Evolutionary conservation across 1,140 invertebrate species (phyloP).

Genomic region (Kradibia gibbosae): DNA sequence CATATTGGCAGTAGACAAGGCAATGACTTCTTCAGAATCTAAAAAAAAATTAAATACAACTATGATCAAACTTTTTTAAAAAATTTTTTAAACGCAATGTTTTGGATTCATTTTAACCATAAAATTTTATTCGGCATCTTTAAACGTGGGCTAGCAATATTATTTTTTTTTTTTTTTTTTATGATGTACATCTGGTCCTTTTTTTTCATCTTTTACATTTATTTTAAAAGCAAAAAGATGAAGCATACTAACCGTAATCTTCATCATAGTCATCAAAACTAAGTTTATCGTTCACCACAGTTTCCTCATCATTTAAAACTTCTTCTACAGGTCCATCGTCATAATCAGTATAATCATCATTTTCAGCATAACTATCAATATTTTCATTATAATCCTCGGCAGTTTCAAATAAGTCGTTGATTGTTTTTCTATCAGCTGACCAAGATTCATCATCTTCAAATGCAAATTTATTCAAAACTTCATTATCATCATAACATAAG

Average conservation of each 20-base stretch:
- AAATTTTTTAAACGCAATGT: too few species aligned
- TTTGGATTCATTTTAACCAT: too few species aligned
- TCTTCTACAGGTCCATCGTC: neutral
- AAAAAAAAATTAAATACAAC: neutral
- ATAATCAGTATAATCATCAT: neutral
- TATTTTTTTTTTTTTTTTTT: too few species aligned
- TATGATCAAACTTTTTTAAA: neutral
- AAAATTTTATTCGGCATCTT: too few species aligned
- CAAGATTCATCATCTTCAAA: neutral
- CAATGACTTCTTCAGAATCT: neutral
- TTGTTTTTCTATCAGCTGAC: neutral
- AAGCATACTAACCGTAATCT: neutral
- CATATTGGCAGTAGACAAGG: neutral
- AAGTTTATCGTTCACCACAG: neutral
- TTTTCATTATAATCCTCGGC: neutral
- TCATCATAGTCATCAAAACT: neutral
- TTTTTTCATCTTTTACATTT: too few species aligned
- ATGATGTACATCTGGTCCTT: too few species aligned
- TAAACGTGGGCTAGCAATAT: too few species aligned
- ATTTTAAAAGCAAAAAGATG: neutral
- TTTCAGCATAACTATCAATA: neutral
- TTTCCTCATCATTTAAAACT: neutral
- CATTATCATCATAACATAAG: neutral
- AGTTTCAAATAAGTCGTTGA: neutral
- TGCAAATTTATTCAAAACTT: neutral